Conservation (phyloP, 1,140 invertebrate genomes). For the Neodiprion virginianus region DNA sequence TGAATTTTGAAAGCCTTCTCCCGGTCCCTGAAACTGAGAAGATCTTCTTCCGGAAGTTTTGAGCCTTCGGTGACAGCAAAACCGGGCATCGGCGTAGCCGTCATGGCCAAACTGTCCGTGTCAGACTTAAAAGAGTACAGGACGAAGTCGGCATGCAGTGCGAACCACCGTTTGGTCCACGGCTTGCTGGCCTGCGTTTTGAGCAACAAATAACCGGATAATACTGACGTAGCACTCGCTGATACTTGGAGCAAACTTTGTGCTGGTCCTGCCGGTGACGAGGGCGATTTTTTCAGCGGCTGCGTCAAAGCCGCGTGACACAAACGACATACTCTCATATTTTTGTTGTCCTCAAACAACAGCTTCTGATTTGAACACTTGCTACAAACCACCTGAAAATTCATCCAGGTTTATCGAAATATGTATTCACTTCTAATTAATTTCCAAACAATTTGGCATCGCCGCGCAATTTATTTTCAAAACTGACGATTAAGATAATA, state of each 20-base stretch:
- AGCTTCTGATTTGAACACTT: conserved; percentile 75
- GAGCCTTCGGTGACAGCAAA: conserved; percentile 59
- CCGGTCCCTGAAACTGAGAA: conserved; percentile 53
- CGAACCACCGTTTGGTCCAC: conserved; percentile 69
- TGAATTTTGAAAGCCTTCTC: conserved; percentile 65
- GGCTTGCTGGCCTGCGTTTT: conserved; percentile 66
- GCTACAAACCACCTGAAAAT: conserved; percentile 71
- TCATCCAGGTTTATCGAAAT: conserved; percentile 17
- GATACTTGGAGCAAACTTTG: conserved; percentile 63
- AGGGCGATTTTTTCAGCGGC: conserved; percentile 50
- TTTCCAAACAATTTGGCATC: no score
- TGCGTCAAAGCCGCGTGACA: conserved; percentile 56
- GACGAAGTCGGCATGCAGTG: conserved; percentile 69
- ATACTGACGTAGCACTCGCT: conserved; percentile 63
- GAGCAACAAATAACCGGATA: conserved; percentile 67
- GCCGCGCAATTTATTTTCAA: no score
- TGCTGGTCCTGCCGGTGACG: conserved; percentile 50
- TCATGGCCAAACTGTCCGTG: conserved; percentile 65
- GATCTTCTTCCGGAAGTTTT: conserved; percentile 52
- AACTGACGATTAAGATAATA: no score
- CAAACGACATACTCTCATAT: conserved; percentile 56
- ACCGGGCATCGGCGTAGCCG: conserved; percentile 71
- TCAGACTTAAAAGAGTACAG: conserved; percentile 70
- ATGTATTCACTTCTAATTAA: no score
- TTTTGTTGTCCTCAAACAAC: conserved; percentile 71